Conservation (phyloP, 2,113 vertebrate genomes). For the Menura novaehollandiae region DNA sequence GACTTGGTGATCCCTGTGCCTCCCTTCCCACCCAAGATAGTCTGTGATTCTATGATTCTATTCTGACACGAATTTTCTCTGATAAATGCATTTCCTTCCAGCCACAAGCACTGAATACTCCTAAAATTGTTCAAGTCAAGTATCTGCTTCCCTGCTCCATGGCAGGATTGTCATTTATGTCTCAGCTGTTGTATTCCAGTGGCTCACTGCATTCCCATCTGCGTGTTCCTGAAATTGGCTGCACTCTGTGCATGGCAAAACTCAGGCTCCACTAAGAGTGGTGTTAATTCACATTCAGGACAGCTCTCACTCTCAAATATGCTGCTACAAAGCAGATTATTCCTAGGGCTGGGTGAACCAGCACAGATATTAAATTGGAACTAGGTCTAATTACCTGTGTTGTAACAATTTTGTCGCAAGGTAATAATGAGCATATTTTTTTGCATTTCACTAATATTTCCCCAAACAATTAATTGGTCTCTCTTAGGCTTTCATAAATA, state of each 20-base stretch:
- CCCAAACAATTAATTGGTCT: neutral
- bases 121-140: neutral
- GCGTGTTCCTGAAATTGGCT: neutral
- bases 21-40: neutral
- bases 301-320: neutral
- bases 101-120: neutral
- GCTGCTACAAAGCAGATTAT: neutral
- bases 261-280: rapidly evolving
- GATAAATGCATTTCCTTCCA: neutral
- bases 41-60: neutral
- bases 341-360: neutral
- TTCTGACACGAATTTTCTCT: neutral
- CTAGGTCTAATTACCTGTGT: neutral
- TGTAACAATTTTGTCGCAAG: neutral
- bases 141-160: neutral
- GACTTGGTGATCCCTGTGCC: rapidly evolving
- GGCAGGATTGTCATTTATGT: neutral
- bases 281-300: neutral
- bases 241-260: neutral
- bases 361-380: neutral
- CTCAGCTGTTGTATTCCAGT: neutral
- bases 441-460: neutral
- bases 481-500: neutral
- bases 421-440: neutral
- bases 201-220: neutral